Percentiles rank a stretch among this genome's conserved stretches.
These are phyloP conservation scores for Siniperca undulata DNA, from an alignment of 2,797 vertebrate species.

Conservation along the genomic window DNA sequence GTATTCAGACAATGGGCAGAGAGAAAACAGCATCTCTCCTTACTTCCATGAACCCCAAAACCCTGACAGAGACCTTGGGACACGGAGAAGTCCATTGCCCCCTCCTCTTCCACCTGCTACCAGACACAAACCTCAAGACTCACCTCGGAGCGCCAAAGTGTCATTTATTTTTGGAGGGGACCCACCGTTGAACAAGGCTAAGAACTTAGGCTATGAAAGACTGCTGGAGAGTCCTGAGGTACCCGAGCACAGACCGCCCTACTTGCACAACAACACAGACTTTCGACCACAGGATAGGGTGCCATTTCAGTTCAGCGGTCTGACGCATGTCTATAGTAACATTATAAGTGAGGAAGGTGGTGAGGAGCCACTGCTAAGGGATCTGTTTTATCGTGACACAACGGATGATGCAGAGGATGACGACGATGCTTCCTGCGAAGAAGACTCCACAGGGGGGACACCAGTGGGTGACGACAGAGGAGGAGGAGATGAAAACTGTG, in stretches of 20 bases:
- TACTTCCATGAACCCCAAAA: constrained; percentile 87
- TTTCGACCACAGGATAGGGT: constrained; percentile 87
- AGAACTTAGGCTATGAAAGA: constrained; percentile 90
- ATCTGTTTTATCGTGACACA: constrained; percentile 95
- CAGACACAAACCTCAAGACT: constrained; percentile 91
- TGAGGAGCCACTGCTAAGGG: constrained; percentile 94
- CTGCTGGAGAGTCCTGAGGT: constrained; percentile 92
- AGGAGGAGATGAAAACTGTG: constrained; percentile 32
- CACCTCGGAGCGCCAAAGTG: constrained; percentile 95
- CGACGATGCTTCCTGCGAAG: constrained; percentile 96
- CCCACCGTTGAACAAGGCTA: constrained; percentile 87
- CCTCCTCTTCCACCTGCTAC: constrained; percentile 88
- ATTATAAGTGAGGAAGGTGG: constrained; percentile 90
- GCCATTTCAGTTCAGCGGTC: constrained; percentile 89
- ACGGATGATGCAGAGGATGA: constrained; percentile 96
- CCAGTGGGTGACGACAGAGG: constrained; percentile 77
- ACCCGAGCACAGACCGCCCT: constrained; percentile 87
- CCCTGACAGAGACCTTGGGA: constrained; percentile 80
- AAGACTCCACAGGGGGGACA: constrained; percentile 91
- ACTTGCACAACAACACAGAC: constrained; percentile 88
- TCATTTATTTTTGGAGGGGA: constrained; percentile 98
- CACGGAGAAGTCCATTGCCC: constrained; percentile 83
- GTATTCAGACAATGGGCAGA: constrained; percentile 82
- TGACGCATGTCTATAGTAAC: constrained; percentile 90
- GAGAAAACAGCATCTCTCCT: constrained; percentile 89